Conservation (phyloP, 2,113 vertebrate species). For the Phalacrocorax pelagicus region DNA sequence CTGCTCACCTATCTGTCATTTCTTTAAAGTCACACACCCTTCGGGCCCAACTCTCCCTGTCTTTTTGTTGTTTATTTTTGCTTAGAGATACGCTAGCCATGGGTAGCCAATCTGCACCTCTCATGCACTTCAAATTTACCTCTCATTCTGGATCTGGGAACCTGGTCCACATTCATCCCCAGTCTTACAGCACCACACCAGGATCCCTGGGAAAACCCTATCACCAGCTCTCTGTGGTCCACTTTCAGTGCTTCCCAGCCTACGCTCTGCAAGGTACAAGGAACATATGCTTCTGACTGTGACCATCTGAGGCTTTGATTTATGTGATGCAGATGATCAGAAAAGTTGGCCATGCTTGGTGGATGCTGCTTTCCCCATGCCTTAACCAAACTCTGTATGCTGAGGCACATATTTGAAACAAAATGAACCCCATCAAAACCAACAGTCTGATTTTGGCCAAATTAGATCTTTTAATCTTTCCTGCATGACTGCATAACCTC, state of each 20-base stretch:
- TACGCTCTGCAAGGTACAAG: background rate
- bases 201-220: background rate
- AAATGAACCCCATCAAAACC: background rate
- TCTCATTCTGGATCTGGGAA: background rate
- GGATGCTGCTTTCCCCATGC: background rate
- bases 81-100: background rate
- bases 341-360: background rate
- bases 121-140: background rate
- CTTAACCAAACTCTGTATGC: background rate
- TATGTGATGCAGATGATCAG: background rate
- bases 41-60: background rate
- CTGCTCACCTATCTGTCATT: background rate
- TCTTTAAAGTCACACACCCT: background rate
- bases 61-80: background rate
- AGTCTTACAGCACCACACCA: background rate
- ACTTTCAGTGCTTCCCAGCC: background rate
- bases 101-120: background rate
- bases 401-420: background rate
- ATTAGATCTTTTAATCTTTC: slow-evolving; percentile 14
- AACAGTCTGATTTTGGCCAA: background rate
- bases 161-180: background rate
- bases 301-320: background rate
- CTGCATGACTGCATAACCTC: background rate
- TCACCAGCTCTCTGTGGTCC: background rate
- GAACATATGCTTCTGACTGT: background rate